Conservation (phyloP, 2,113 vertebrate genomes). For the Ceuthmochares aereus region DNA sequence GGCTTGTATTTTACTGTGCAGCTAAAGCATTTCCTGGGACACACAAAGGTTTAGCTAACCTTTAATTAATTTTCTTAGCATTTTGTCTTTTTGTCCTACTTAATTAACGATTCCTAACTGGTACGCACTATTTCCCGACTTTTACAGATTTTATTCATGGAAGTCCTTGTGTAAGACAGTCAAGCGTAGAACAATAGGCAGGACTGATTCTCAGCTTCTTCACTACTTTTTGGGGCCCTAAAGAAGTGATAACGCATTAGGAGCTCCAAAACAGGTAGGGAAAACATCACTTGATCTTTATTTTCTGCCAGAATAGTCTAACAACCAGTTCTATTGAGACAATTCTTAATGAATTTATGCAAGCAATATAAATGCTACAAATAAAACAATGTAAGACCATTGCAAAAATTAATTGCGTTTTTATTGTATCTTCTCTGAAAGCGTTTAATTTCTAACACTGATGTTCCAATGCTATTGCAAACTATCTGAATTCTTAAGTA, state of each 20-base stretch:
- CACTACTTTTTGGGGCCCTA: not conserved
- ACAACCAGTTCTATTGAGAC: not conserved
- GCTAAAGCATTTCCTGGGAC: not conserved
- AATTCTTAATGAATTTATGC: slow-evolving; percentile 43
- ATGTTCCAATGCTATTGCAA: slow-evolving; percentile 46
- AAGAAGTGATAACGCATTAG: not conserved
- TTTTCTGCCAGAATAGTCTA: not conserved
- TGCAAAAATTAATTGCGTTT: slow-evolving; percentile 22
- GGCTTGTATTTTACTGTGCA: not conserved
- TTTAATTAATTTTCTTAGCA: not conserved
- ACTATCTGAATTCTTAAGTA: slow-evolving; percentile 65
- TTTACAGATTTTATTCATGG: not conserved
- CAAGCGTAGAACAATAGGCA: slow-evolving; percentile 23
- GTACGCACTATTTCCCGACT: slow-evolving; percentile 13
- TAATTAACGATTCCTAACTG: slow-evolving; percentile 38
- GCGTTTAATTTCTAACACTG: slow-evolving; percentile 56
- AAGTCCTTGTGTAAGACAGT: not conserved
- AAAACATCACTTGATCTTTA: not conserved
- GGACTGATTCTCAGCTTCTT: not conserved
- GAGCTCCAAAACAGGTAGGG: not conserved
- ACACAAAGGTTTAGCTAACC: slow-evolving; percentile 9
- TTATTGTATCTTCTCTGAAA: slow-evolving; percentile 36
- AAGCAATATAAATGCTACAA: slow-evolving; percentile 30
- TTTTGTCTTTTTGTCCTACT: slow-evolving; percentile 16
- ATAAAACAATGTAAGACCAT: not conserved